phyloP scores from a whole-genome alignment of 2,113 vertebrate genomes.

The Haliaeetus leucogaster region DNA sequence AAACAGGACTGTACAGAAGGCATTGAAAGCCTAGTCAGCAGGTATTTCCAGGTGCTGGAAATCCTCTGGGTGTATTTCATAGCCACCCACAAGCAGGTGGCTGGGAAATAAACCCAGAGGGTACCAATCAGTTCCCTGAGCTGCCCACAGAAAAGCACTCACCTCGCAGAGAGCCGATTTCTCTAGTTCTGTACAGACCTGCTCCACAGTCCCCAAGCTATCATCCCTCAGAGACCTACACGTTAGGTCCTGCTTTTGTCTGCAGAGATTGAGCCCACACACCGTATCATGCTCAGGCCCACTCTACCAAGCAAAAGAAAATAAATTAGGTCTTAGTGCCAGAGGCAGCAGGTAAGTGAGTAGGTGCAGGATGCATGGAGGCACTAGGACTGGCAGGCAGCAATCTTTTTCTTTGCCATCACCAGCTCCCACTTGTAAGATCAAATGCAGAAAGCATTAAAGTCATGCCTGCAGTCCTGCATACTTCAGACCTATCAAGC shows the following conservation, averaged over 20 bases:
- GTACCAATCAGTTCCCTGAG: background rate
- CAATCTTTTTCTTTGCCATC: rapidly evolving
- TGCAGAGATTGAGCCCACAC: background rate
- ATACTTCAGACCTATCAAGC: background rate
- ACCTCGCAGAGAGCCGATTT: conserved; percentile 84
- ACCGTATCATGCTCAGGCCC: background rate
- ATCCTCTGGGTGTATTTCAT: background rate
- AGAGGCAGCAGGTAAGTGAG: background rate
- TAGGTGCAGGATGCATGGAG: background rate
- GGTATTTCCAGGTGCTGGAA: background rate
- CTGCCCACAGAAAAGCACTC: background rate
- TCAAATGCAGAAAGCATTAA: background rate
- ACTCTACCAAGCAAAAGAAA: background rate
- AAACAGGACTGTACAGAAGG: background rate
- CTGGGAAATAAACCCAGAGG: background rate
- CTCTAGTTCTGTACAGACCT: background rate
- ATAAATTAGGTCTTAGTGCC: background rate
- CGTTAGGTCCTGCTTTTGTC: background rate
- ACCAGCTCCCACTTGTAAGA: background rate
- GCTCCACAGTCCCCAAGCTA: background rate
- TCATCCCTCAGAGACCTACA: background rate
- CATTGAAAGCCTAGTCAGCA: rapidly evolving
- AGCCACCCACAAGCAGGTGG: background rate
- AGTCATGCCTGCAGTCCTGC: rapidly evolving
- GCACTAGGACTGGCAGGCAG: background rate